Evolutionary conservation across 2,797 vertebrate genomes (phyloP), one percentile per base, ranked within the genome.

Genomic region (Champsocephalus esox): DNA sequence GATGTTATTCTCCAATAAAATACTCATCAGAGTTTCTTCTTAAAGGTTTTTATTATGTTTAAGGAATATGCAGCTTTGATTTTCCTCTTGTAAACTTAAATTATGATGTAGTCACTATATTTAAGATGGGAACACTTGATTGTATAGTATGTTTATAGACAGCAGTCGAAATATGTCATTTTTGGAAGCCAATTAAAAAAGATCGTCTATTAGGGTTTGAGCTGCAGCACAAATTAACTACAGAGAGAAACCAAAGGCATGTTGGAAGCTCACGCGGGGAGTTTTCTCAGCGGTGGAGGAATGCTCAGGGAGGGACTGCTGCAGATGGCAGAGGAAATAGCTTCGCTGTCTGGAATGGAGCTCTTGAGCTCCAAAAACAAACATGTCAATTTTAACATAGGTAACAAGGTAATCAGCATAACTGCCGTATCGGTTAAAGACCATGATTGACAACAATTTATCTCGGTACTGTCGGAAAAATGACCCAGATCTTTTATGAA

Each of bases 271-370:
- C 79, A 91, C 80, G 88, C 88, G 69, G 92, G 92, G 94, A 94
- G 92, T 95, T 94, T 95, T 95, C 93, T 93, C 88, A 86, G 94
- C 78, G 83, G 87, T 91, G 88, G 76, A 95, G 94, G 95, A 96
- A 96, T 95, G 95, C 90, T 94, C 84, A 89, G 93, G 92, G 95
- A 95, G 95, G 93, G 92, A 92, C 90, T 70, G 44, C 73, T 88
- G 90, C 92, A 89, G 90, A 93, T 92, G 94, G 92, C 91, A 91
- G 83, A 94, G 93, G 93, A 94, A 95, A 95, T 94, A 92, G 87
- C 93, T 94, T 79, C 79, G 58, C 79, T 87, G 90, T 80, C 85
- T 89, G 90, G 90, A 95, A 94, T 93, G 87, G 84, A 87, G 88
- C 89, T 87, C 89, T 90, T 92, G 81, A 93, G 84, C 88, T 88